These are phyloP conservation scores for Caenorhabditis brenneri DNA, from an alignment of 1,140 invertebrate species.

Conservation along the genomic window DNA sequence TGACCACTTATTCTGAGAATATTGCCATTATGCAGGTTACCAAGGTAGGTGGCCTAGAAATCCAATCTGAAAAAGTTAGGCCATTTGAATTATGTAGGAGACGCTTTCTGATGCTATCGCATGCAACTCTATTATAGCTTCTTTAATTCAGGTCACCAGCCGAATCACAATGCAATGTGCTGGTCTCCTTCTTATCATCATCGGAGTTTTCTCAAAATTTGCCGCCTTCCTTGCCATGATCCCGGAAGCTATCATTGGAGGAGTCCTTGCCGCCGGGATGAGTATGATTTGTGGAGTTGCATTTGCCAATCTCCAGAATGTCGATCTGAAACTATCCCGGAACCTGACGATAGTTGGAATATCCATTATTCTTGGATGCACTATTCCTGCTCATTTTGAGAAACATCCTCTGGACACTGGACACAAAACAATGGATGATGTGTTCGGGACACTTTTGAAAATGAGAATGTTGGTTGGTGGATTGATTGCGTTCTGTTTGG, in stretches of 20 bases:
- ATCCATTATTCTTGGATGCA: conserved; percentile 21
- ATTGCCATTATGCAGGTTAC: conserved; percentile 52
- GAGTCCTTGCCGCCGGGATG: conserved; percentile 30
- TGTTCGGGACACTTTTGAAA: conserved; percentile 35
- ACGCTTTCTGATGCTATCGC: conserved; percentile 54
- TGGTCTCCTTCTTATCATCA: conserved; percentile 30
- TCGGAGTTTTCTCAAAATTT: conserved; percentile 44
- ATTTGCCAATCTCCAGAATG: conserved; percentile 36
- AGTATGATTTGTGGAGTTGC: conserved; percentile 47
- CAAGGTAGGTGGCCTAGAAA: conserved; percentile 51
- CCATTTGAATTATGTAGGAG: too few relatives aligned
- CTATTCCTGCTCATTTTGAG: conserved; percentile 42
- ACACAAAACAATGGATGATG: conserved; percentile 34
- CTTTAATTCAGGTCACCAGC: conserved; percentile 37
- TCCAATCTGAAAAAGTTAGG: too few relatives aligned
- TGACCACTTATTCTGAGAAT: conserved; percentile 52
- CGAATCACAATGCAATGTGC: conserved; percentile 46
- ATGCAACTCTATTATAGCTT: too few relatives aligned
- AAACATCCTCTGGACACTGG: conserved; percentile 28
- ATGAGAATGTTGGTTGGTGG: conserved; percentile 49
- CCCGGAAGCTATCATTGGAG: conserved; percentile 50
- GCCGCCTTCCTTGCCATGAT: conserved; percentile 45
- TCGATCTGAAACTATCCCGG: conserved; percentile 46
- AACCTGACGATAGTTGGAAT: conserved; percentile 49
- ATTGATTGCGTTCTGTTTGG: conserved; percentile 41